Percentiles rank a stretch among this genome's conserved stretches.
phyloP scores from a whole-genome alignment of 1,140 invertebrate species.

The Bradysia coprophila region DNA sequence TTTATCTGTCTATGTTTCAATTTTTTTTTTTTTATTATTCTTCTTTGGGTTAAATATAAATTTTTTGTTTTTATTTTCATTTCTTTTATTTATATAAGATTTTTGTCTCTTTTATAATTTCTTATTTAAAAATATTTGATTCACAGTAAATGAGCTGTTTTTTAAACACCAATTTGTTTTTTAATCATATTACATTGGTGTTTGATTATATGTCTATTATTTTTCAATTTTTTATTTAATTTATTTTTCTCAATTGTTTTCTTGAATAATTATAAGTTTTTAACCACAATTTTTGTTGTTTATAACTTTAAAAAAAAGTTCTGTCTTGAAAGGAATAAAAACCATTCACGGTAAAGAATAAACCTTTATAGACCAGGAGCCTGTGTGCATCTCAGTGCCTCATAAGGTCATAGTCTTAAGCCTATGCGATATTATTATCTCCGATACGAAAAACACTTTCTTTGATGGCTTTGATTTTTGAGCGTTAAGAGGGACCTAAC shows the following conservation, averaged over 20 bases:
- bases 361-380: too few relatives aligned
- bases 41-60: background rate
- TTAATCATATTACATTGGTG: background rate
- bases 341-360: too few relatives aligned
- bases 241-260: background rate
- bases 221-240: background rate
- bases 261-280: background rate
- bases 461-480: too few relatives aligned
- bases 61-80: background rate
- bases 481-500: too few relatives aligned
- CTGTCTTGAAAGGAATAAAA: too few relatives aligned
- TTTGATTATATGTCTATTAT: background rate
- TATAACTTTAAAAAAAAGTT: background rate
- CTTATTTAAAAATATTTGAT: background rate
- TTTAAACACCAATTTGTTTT: background rate
- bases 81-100: background rate
- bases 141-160: conserved; percentile 4
- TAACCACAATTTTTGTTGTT: background rate
- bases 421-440: too few relatives aligned
- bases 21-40: background rate
- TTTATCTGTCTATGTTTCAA: background rate
- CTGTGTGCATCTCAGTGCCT: too few relatives aligned
- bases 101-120: background rate
- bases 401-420: too few relatives aligned
- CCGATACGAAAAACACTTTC: too few relatives aligned